Evolutionary conservation across 2,113 vertebrate species (phyloP), one percentile per base, ranked within the genome.

Genomic region (Lethenteron camtschaticum): DNA sequence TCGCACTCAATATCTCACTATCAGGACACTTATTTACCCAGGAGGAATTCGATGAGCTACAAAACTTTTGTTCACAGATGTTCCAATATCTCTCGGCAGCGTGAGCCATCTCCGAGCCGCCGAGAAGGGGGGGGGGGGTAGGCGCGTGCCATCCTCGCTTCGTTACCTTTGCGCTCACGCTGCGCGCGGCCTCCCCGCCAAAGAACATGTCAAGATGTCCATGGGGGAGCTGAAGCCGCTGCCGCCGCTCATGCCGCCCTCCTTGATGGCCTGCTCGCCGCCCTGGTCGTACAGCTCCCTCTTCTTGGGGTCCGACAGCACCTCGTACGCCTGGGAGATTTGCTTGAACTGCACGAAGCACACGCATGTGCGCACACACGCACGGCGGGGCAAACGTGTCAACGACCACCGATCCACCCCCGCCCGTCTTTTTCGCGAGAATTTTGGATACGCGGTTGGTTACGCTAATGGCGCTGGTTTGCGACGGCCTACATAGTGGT

Each of bases 141-240:
- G 41, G 41, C 41, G 41, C 41, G 41, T 41, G 41, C 41, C 41
- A 41, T 75, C 76, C 74, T 9, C 55, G 76, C 73, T 74, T 75
- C 76, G 75, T 78, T 78, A 96, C 94, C 90, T 86, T 78, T 86
- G 75, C 87, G 86, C 76, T 99, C 92, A 79, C 88, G 83, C 72
- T 89, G 85, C 83, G 86, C 91, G 75, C 86, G 84, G 73, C 90
- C 87, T 71, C 90, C 89, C 90, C 94, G 72, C 92, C 94, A 79
- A 99, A 99, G 78, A 99, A 99, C 90, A 96, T 96, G 81, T 96
- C 87, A 77, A 96, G 78, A 99, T 90, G 79, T 99, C 92, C 87
- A 89, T 99, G 56, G 94, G 90, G 12, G 88, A 90, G 10, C 83
- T 82, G 79, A 85, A 87, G 69, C 73, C 80, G 73, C 85, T 83